These are phyloP conservation scores for Temnothorax nylanderi DNA, from an alignment of 1,140 invertebrate species.

Conservation along the genomic window DNA sequence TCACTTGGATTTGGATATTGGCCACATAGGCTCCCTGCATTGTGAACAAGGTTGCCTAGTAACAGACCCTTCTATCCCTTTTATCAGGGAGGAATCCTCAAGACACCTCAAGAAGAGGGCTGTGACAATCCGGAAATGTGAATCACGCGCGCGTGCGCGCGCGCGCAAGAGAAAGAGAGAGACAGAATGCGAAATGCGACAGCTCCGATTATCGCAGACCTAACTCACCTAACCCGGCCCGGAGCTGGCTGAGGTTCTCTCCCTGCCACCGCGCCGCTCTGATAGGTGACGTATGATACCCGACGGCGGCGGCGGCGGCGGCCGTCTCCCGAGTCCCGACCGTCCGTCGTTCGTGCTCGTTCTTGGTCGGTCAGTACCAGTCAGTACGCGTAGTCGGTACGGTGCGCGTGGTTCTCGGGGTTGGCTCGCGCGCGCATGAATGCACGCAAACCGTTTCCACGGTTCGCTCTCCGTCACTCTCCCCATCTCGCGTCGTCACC, in stretches of 20 bases:
- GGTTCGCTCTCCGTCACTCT: background rate
- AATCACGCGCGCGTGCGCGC: background rate
- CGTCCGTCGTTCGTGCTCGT: constrained; percentile 35
- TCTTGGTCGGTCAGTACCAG: constrained; percentile 21
- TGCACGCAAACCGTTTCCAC: background rate
- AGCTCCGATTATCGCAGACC: constrained; percentile 4
- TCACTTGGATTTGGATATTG: too few species aligned
- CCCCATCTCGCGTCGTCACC: background rate
- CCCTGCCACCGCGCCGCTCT: background rate
- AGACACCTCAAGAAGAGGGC: background rate
- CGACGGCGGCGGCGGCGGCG: background rate
- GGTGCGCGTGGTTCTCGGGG: background rate
- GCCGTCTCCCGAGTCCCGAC: background rate
- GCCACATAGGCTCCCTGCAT: too few species aligned
- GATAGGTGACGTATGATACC: constrained; percentile 9
- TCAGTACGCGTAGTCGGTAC: constrained; percentile 36
- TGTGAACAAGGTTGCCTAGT: too few species aligned
- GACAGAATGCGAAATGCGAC: background rate
- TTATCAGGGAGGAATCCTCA: background rate
- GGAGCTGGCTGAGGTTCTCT: background rate
- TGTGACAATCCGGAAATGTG: background rate
- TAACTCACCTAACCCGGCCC: constrained; percentile 8
- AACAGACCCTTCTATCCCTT: background rate
- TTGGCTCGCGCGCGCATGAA: background rate
- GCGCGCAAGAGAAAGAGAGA: too few species aligned